These are phyloP conservation scores for Burhinus oedicnemus DNA, from an alignment of 2,113 vertebrate genomes.

Conservation along the genomic window DNA sequence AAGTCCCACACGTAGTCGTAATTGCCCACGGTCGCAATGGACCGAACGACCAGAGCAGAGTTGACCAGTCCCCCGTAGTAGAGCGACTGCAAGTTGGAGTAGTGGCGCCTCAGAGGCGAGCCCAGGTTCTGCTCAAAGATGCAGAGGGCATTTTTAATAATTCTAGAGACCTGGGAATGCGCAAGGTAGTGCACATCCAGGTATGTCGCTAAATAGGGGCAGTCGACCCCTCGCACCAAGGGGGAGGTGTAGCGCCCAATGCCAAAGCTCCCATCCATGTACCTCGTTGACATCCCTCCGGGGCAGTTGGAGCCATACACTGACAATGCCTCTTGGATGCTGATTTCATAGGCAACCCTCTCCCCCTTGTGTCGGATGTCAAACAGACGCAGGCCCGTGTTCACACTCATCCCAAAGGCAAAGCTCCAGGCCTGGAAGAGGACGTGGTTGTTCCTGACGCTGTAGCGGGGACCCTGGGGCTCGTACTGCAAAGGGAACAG, in stretches of 20 bases:
- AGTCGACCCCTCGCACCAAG: slow-evolving; percentile 85
- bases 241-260: slow-evolving; percentile 84
- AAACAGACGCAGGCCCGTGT: slow-evolving; percentile 84
- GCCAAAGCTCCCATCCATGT: slow-evolving; percentile 86
- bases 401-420: slow-evolving; percentile 83
- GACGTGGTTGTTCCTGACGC: slow-evolving; percentile 78
- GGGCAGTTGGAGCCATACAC: slow-evolving; percentile 76
- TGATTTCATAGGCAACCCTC: slow-evolving; percentile 84
- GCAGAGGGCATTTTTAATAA: slow-evolving; percentile 66
- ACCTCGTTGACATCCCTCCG: slow-evolving; percentile 81
- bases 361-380: slow-evolving; percentile 82
- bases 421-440: slow-evolving; percentile 86
- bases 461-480: slow-evolving; percentile 79
- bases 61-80: slow-evolving; percentile 85
- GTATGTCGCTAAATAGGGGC: slow-evolving; percentile 80
- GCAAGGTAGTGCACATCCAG: slow-evolving; percentile 79
- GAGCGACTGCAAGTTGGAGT: slow-evolving; percentile 77
- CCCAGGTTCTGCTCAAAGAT: slow-evolving; percentile 86
- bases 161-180: background rate
- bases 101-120: slow-evolving; percentile 86
- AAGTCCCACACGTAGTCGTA: slow-evolving; percentile 91
- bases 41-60: slow-evolving; percentile 83
- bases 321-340: slow-evolving; percentile 87
- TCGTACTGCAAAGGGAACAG: slow-evolving; percentile 78
- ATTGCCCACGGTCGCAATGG: slow-evolving; percentile 84